These are phyloP conservation scores for Nannoperca australis DNA, from an alignment of 2,797 vertebrate species.

Conservation along the genomic window DNA sequence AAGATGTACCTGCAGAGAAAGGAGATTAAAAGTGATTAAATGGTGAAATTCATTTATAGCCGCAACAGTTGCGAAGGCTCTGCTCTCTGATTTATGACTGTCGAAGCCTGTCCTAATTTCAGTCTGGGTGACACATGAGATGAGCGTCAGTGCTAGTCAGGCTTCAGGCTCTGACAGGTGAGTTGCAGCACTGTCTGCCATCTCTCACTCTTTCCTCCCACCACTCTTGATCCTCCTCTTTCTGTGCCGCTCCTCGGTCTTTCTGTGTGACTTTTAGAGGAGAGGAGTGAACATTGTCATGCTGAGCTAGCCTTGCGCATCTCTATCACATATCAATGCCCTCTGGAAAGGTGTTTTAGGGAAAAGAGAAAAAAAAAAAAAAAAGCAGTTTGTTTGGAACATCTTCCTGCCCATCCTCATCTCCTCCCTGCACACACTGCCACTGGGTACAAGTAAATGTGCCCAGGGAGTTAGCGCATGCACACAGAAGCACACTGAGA, in stretches of 20 bases:
- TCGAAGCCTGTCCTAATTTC: conserved; percentile 67
- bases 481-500: conserved; percentile 44
- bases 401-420: conserved; percentile 50
- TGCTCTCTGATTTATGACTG: conserved; percentile 66
- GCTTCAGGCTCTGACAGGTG: conserved; percentile 66
- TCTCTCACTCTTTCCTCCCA: conserved; percentile 51
- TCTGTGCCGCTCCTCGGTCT: conserved; percentile 16
- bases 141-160: conserved; percentile 41
- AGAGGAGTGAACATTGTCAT: conserved; percentile 65
- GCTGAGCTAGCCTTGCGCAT: conserved; percentile 58
- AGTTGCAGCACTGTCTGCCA: conserved; percentile 50
- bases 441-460: conserved; percentile 47
- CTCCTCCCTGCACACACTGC: conserved; percentile 36
- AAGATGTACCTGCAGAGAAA: conserved; percentile 81
- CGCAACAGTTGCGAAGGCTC: conserved; percentile 48
- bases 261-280: conserved; percentile 49
- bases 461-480: conserved; percentile 24
- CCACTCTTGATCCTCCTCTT: conserved; percentile 43
- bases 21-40: conserved; percentile 76
- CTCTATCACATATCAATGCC: conserved; percentile 66
- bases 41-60: conserved; percentile 64
- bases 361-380: conserved; percentile 23
- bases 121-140: conserved; percentile 60
- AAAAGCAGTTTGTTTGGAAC: conserved; percentile 54
- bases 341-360: conserved; percentile 57